A percentile compares a stretch with the other conserved stretches of the same genome.
Conservation (phyloP, 2,113 vertebrate genomes). For the Sebastes fasciatus region DNA sequence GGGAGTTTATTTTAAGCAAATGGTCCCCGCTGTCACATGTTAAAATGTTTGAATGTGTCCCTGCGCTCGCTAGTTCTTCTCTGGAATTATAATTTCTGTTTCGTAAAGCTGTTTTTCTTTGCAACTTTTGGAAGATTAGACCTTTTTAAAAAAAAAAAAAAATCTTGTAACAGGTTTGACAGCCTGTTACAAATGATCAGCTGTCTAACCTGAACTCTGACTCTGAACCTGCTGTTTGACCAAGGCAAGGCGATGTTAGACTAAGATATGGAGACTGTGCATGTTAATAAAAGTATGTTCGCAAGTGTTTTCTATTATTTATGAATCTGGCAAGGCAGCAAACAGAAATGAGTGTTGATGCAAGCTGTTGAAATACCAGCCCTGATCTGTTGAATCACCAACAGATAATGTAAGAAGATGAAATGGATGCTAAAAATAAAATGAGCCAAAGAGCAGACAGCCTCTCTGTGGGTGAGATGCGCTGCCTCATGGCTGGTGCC, state of each 20-base stretch:
- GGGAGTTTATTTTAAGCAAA: constrained; percentile 14
- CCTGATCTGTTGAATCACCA: constrained; percentile 23
- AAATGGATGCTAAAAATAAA: constrained; percentile 59
- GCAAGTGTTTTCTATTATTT: constrained; percentile 32
- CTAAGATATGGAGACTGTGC: constrained; percentile 41
- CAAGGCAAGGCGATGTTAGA: constrained; percentile 33
- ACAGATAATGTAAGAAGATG: constrained; percentile 42
- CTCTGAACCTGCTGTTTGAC: constrained; percentile 37
- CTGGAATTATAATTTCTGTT: not conserved
- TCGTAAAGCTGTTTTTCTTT: not conserved
- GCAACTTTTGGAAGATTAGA: not conserved
- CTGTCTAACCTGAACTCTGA: constrained; percentile 21
- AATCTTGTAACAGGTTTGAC: not conserved
- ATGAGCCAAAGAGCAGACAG: constrained; percentile 18
- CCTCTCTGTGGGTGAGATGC: constrained; percentile 14
- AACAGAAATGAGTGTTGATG: constrained; percentile 8
- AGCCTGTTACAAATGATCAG: not conserved
- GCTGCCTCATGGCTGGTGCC: not conserved
- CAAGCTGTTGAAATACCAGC: constrained; percentile 34
- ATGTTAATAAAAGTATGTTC: not conserved
- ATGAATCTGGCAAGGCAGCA: constrained; percentile 5
- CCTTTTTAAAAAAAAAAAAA: not conserved
- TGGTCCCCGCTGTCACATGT: not conserved
- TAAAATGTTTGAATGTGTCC: constrained; percentile 4
- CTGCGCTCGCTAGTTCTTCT: not conserved